Evolutionary conservation across 2,113 vertebrate species (phyloP).

Genomic region (Apodemus sylvaticus): DNA sequence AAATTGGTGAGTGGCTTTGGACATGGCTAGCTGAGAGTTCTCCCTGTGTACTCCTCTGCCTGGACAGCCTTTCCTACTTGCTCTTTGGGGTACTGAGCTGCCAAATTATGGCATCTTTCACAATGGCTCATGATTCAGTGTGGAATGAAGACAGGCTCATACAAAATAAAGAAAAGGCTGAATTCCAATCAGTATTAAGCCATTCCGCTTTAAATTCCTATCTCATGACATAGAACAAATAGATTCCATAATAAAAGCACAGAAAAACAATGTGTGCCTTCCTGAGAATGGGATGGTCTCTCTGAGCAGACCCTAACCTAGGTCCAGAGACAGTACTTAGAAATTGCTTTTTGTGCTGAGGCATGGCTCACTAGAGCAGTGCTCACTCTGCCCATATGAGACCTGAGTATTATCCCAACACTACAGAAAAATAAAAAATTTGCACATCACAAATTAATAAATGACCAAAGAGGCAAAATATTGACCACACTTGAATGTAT

Average conservation of each 20-base stretch:
- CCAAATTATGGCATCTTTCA: not conserved
- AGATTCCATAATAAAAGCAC: slow-evolving; percentile 1
- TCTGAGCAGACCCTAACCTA: not conserved
- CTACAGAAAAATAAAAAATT: not conserved
- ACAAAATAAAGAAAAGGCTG: slow-evolving; percentile 2
- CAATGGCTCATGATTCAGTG: not conserved
- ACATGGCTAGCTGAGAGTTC: not conserved
- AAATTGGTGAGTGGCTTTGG: not conserved
- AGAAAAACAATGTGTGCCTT: not conserved
- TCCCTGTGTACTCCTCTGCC: not conserved
- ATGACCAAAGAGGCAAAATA: not conserved
- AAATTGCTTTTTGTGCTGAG: not conserved
- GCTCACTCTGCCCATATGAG: not conserved
- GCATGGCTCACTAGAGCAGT: fast-evolving
- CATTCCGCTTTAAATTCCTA: slow-evolving; percentile 37
- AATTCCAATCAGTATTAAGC: not conserved
- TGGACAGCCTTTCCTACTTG: not conserved
- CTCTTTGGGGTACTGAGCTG: not conserved
- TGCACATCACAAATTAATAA: slow-evolving; percentile 22
- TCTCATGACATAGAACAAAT: slow-evolving; percentile 22
- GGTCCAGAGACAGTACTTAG: not conserved
- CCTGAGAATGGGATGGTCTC: not conserved
- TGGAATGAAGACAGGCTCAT: not conserved
- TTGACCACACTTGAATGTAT: not conserved
- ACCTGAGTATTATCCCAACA: not conserved